These are phyloP conservation scores for Cryptotis parvus DNA, from an alignment of 2,113 vertebrate species.

Conservation along the genomic window DNA sequence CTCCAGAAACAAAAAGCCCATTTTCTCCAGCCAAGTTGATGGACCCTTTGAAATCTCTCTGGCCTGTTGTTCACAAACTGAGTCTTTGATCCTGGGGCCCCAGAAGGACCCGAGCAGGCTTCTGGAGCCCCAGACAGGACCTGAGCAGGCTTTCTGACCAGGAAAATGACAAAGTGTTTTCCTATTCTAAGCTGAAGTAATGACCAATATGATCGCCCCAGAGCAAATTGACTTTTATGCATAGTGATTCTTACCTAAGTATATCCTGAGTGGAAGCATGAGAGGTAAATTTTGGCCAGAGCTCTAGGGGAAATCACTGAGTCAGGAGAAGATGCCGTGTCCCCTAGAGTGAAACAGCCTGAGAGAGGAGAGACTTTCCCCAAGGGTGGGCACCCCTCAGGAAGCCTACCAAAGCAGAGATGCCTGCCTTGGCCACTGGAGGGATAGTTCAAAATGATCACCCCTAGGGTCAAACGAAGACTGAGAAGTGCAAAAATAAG, in stretches of 20 bases:
- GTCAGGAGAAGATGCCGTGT: neutral
- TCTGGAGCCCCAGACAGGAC: neutral
- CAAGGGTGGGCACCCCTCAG: neutral
- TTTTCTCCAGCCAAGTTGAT: neutral
- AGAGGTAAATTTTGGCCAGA: neutral
- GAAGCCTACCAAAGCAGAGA: no score
- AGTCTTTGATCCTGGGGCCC: neutral
- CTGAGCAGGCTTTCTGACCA: neutral
- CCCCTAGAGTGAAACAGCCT: neutral
- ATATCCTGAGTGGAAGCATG: neutral
- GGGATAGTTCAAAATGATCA: neutral
- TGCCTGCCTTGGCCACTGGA: neutral
- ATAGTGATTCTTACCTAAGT: neutral
- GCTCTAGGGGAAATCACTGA: neutral
- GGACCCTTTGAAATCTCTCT: neutral
- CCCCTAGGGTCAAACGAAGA: neutral
- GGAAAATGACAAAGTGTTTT: neutral
- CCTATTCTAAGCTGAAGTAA: constrained; percentile 25
- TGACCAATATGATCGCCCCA: neutral
- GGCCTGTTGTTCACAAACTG: neutral
- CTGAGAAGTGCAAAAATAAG: neutral
- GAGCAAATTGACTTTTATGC: neutral
- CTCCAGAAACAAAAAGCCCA: neutral
- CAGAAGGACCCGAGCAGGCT: neutral
- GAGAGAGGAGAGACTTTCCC: neutral